Percentiles rank a stretch among this genome's conserved stretches.
phyloP scores from a whole-genome alignment of 2,888 invertebrate genomes.

The Standfussiana lucernea region DNA sequence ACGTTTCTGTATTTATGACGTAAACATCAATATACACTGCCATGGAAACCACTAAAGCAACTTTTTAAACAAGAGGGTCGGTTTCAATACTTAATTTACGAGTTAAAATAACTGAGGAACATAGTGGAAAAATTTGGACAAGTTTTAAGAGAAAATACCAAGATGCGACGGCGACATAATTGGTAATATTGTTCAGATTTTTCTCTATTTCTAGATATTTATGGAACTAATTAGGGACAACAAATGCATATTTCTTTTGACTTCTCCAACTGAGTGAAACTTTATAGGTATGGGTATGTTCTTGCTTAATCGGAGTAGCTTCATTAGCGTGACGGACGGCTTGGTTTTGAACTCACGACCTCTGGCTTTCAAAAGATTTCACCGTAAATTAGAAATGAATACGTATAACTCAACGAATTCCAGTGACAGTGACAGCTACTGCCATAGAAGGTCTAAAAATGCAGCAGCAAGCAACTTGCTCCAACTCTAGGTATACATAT shows the following conservation, averaged over 20 bases:
- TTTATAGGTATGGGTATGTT: not conserved
- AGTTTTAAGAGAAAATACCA: not conserved
- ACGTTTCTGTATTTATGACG: not conserved
- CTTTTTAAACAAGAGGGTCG: constrained; percentile 2
- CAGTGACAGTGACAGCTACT: not conserved
- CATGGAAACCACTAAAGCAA: not conserved
- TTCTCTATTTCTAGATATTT: not conserved
- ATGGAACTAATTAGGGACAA: not conserved
- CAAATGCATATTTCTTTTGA: not conserved
- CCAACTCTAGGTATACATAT: not conserved
- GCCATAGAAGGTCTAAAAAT: not conserved
- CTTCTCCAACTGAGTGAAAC: not conserved
- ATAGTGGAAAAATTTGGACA: not conserved
- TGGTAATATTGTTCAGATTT: too few species aligned
- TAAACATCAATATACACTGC: not conserved
- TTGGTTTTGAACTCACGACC: not conserved
- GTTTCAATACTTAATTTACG: constrained; percentile 2
- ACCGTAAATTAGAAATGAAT: not conserved
- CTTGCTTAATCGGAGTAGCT: not conserved
- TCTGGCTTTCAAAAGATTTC: not conserved
- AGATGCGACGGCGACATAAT: too few species aligned
- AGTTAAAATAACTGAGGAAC: constrained; percentile 11
- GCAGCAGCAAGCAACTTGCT: not conserved
- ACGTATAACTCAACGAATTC: not conserved
- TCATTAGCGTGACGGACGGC: not conserved